Evolutionary conservation across 2,888 invertebrate species (phyloP).

Genomic region (Sesia apiformis): DNA sequence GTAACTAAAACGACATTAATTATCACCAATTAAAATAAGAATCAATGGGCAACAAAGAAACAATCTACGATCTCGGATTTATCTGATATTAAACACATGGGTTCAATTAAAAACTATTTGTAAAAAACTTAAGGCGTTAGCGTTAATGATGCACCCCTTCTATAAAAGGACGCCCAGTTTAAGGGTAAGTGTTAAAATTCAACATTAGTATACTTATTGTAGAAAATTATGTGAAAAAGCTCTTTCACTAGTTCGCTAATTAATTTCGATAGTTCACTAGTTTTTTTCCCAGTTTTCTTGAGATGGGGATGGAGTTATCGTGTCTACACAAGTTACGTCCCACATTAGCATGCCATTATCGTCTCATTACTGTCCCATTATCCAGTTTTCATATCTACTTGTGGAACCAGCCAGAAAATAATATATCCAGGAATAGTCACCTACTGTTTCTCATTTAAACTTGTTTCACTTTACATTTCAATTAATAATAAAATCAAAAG

Average conservation of each 20-base stretch:
- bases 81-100: constrained; percentile 56
- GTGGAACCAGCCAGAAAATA: too few relatives aligned
- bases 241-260: constrained; percentile 3
- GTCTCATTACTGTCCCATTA: too few relatives aligned
- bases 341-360: too few relatives aligned
- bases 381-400: too few relatives aligned
- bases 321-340: too few relatives aligned
- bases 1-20: constrained; percentile 23
- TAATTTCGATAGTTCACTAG: constrained; percentile 7
- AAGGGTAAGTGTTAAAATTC: constrained; percentile 23
- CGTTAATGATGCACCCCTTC: constrained; percentile 32
- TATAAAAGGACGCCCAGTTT: constrained; percentile 27
- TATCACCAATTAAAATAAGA: constrained; percentile 30
- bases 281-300: too few relatives aligned
- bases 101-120: constrained; percentile 54
- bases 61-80: constrained; percentile 48
- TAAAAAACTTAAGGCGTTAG: constrained; percentile 27
- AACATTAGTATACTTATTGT: constrained; percentile 1
- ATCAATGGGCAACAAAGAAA: neutral
- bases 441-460: too few relatives aligned
- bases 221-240: too few relatives aligned
- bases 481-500: too few relatives aligned
- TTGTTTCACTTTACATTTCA: too few relatives aligned
- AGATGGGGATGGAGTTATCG: too few relatives aligned
- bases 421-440: too few relatives aligned